Conservation (phyloP, 2,113 vertebrate genomes). For the Datnioides undecimradiatus region DNA sequence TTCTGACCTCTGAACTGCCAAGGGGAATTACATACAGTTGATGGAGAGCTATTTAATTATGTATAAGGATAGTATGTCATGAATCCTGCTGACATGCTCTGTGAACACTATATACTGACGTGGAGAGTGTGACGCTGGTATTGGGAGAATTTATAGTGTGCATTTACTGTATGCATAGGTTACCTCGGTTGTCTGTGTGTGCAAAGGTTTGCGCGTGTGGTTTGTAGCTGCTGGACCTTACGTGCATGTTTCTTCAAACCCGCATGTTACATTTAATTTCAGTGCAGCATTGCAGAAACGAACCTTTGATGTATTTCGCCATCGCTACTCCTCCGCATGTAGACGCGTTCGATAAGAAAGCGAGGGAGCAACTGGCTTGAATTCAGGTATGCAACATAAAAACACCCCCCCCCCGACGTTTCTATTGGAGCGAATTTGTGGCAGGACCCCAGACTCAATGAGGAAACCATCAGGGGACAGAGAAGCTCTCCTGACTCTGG, state of each 20-base stretch:
- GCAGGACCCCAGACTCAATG: too few relatives aligned
- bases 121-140: not conserved
- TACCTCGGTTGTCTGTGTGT: not conserved
- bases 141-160: slow-evolving; percentile 17
- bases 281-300: not conserved
- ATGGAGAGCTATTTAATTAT: slow-evolving; percentile 49
- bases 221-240: not conserved
- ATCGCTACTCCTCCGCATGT: not conserved
- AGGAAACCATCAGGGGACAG: too few relatives aligned
- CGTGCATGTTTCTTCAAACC: not conserved
- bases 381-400: not conserved
- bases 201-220: not conserved
- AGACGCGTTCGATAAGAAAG: not conserved
- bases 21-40: slow-evolving; percentile 23
- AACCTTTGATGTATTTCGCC: not conserved
- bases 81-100: slow-evolving; percentile 15
- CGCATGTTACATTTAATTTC: not conserved
- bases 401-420: not conserved
- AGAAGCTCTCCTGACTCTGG: too few relatives aligned
- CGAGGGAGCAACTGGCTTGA: not conserved
- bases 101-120: not conserved
- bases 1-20: slow-evolving; percentile 42
- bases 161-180: not conserved
- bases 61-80: slow-evolving; percentile 27
- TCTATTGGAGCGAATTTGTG: not conserved